These are phyloP conservation scores for Alcedo quadribrachys DNA, from an alignment of 2,797 vertebrate genomes.

Conservation along the genomic window DNA sequence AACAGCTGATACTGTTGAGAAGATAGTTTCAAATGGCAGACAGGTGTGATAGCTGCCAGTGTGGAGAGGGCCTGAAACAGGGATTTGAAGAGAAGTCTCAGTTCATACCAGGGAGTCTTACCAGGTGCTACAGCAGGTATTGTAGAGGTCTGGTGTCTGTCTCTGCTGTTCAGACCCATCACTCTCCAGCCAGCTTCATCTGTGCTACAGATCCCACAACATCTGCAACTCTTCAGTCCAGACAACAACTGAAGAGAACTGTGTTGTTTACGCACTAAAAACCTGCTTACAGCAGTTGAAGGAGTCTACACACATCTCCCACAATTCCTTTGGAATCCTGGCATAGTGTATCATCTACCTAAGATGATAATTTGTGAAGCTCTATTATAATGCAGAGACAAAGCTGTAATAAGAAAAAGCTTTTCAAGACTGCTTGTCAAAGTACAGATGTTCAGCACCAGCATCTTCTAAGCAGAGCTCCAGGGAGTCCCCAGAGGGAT, in stretches of 20 bases:
- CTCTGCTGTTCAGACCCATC: background rate
- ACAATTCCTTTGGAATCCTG: background rate
- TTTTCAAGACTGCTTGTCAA: background rate
- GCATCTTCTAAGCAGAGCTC: background rate
- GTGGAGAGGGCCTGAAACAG: background rate
- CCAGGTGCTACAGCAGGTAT: background rate
- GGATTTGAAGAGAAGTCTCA: background rate
- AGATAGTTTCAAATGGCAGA: background rate
- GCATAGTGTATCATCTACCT: too few relatives aligned
- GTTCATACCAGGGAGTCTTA: background rate
- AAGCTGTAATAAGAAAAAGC: slow-evolving; percentile 11
- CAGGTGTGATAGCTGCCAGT: background rate
- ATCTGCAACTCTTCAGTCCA: background rate
- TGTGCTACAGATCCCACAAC: background rate
- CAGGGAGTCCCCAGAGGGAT: background rate
- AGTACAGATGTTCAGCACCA: background rate
- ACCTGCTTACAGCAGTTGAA: background rate
- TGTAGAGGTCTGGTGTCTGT: background rate
- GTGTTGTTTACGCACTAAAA: background rate
- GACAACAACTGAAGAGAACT: background rate
- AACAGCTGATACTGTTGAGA: background rate
- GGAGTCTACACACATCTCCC: background rate
- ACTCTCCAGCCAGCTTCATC: background rate
- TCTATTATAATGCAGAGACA: background rate
- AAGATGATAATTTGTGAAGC: background rate